Evolutionary conservation across 2,113 vertebrate genomes (phyloP), one percentile per base, ranked within the genome.

Genomic region (Oryzias curvinotus): DNA sequence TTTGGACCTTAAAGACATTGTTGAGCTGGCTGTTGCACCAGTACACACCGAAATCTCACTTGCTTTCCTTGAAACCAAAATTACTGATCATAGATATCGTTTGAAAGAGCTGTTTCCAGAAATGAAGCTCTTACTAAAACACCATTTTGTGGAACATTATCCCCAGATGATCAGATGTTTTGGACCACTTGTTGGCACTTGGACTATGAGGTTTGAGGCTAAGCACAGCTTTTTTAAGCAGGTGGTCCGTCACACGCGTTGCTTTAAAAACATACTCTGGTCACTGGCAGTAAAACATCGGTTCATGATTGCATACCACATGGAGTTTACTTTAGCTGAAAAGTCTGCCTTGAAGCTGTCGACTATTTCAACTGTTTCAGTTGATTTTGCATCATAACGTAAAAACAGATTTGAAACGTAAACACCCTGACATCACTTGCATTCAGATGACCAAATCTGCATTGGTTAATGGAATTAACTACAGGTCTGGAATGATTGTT

Each of bases 361-460:
- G n/a, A n/a, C n/a, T n/a, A n/a, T n/a, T n/a, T n/a, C n/a, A n/a
- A n/a, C 43, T 36, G 43, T 36, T 3, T 23, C 41, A 47, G 43
- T 68, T 68, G 57, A 59, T 7, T 52, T 68, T 68, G 57, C 56
- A 52, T 41, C 41, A 58, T 8, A 25, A 53, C 46, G 65, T 53
- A 41, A 49, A 68, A 18, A 23, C 21, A 5, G 56, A 13, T 52
- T 3, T 69, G 28, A 19, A 55, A 5, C 17, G 25, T 1, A 43
- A 61, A 61, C 49, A 61, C 26, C 44, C 57, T 55, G 57, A 62
- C 26, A 55, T 43, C n/a, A 10, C 25, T 5, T 48, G 58, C 26
- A 51, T 57, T 66, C 28, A 66, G 43, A 23, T 68, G 51, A 55
- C 66, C 12, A 55, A 54, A 21, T 48, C 5, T 61, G 57, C 44